phyloP scores from a whole-genome alignment of 2,113 vertebrate genomes.

The Callocephalon fimbriatum region DNA sequence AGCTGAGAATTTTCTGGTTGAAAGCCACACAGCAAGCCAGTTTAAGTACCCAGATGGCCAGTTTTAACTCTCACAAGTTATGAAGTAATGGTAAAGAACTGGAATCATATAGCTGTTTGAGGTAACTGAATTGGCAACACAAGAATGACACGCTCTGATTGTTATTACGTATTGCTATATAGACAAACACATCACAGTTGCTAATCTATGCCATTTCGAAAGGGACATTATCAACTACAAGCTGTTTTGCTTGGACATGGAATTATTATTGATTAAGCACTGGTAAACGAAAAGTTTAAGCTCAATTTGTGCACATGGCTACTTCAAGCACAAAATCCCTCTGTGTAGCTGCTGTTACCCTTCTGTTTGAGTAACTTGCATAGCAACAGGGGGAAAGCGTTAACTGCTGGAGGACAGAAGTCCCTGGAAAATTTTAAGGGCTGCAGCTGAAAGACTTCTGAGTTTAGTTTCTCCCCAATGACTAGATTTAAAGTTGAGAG shows the following conservation, averaged over 20 bases:
- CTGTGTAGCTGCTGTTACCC: not conserved
- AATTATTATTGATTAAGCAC: not conserved
- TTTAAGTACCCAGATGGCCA: slow-evolving; percentile 46
- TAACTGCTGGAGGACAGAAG: not conserved
- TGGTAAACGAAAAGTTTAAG: not conserved
- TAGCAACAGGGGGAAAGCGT: not conserved
- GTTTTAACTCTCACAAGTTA: not conserved
- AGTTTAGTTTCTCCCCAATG: not conserved
- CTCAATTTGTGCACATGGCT: not conserved
- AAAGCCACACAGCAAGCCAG: not conserved
- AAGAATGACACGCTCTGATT: not conserved
- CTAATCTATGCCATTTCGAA: not conserved
- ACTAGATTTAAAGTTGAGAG: not conserved
- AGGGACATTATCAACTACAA: slow-evolving; percentile 34
- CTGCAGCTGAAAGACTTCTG: not conserved
- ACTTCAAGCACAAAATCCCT: not conserved
- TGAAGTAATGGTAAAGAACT: not conserved
- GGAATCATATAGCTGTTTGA: not conserved
- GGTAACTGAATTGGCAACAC: not conserved
- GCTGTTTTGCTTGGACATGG: not conserved
- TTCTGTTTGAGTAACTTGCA: not conserved
- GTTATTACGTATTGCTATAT: not conserved
- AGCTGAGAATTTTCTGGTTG: not conserved
- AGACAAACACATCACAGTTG: not conserved
- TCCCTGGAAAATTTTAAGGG: not conserved